Conservation (phyloP, 2,113 vertebrate genomes). For the Indri indri region DNA sequence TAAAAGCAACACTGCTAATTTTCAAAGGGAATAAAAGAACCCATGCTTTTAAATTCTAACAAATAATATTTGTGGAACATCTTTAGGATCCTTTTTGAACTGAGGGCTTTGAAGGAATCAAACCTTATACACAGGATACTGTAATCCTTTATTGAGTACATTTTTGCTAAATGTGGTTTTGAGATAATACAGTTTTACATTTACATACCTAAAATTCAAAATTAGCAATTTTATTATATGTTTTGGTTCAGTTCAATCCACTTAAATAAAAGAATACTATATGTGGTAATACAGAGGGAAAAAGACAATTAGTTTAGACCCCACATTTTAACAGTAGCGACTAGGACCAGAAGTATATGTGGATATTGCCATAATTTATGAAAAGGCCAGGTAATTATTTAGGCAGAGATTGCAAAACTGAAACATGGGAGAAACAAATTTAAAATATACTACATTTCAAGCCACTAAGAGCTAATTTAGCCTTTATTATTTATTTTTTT, state of each 20-base stretch:
- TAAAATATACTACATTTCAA: background rate
- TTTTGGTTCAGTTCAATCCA: background rate
- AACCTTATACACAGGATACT: background rate
- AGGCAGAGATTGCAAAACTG: background rate
- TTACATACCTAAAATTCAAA: background rate
- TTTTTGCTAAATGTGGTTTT: constrained; percentile 30
- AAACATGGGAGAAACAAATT: background rate
- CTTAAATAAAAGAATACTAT: background rate
- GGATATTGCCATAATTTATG: background rate
- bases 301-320: background rate
- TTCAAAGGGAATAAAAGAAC: background rate
- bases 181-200: background rate
- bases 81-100: background rate
- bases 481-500: background rate
- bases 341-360: background rate
- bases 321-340: background rate
- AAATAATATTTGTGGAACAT: background rate
- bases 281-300: background rate
- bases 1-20: background rate
- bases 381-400: background rate
- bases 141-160: background rate
- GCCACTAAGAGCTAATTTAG: background rate
- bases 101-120: background rate
- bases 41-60: background rate
- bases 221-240: background rate